Evolutionary conservation across 2,113 vertebrate genomes (phyloP), one percentile per base, ranked within the genome.

Genomic region (Tragelaphus imberbis): DNA sequence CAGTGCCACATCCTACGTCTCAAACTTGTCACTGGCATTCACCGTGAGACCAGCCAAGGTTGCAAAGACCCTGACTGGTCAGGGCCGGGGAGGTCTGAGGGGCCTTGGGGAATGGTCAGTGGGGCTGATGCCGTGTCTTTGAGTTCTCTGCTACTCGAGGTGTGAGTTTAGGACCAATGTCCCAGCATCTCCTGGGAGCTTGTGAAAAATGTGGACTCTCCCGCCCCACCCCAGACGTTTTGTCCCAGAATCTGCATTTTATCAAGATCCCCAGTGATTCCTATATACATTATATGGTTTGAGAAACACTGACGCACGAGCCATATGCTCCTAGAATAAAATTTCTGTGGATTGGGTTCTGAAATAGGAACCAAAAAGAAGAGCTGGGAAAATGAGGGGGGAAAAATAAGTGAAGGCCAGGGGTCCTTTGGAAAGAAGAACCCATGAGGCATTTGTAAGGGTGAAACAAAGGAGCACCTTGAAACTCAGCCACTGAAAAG

Each of bases 31-130:
- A 19, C 7, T 61, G 21, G 30, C 28, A 2, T 17, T 44, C 27
- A 25, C 2, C 3, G 8, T 6, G 15, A 95, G 36, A 61, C 33
- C 3, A 30, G 55, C 12, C 36, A 47, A 25, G 61, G 44, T 47
- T 87, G 33, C 36, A 79, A 51, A 81, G 36, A 59, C 1, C 16
- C 2, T 0, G 0, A 28, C 8, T 3, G 5, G n/a, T 49, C 14
- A 21, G 56, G 36, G 19, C 9, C 68, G 11, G 17, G 3, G 11
- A 85, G 71, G 55, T 36, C 44, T 16, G 53, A 63, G 40, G 65
- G 80, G 13, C 15, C 56, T 1, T 6, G 27, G 61, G 65, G 55
- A 59, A 17, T 7, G 5, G 80, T 9, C 3, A 3, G 15, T 2
- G 7, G 25, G 49, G 36, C 59, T 9, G 2, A 59, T 2, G 27